Evolutionary conservation across 2,113 vertebrate genomes (phyloP).

Genomic region (Tachycineta bicolor): DNA sequence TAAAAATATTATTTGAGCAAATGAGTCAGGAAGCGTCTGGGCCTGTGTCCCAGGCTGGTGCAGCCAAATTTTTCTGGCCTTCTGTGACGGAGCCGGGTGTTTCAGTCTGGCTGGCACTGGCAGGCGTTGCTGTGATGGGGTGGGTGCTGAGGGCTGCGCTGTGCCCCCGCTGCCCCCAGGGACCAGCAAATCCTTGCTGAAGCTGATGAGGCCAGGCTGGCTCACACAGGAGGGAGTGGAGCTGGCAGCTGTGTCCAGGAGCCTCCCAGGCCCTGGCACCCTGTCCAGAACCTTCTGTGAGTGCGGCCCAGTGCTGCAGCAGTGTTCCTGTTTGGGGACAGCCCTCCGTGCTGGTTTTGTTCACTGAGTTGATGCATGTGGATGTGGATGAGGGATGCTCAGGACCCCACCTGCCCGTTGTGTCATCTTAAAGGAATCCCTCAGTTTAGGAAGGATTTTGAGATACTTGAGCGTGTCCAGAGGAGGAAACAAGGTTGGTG

Average conservation of each 20-base stretch:
- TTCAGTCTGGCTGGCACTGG: not conserved
- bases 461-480: fast-evolving
- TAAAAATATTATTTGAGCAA: conserved; percentile 56
- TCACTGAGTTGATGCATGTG: fast-evolving
- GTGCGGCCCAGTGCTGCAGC: fast-evolving
- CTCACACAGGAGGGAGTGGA: not conserved
- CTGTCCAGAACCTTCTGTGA: not conserved
- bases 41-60: conserved; percentile 6
- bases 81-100: not conserved
- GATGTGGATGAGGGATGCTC: not conserved
- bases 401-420: fast-evolving
- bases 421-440: fast-evolving
- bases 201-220: not conserved
- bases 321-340: not conserved
- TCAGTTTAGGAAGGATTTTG: not conserved
- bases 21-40: conserved; percentile 55
- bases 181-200: not conserved
- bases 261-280: not conserved
- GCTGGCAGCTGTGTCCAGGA: not conserved
- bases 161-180: not conserved
- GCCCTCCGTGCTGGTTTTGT: fast-evolving
- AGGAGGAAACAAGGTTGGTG: not conserved
- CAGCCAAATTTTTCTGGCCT: conserved; percentile 10
- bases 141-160: not conserved
- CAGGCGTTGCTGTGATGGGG: not conserved